These are phyloP conservation scores for Gymnocypris eckloni DNA, from an alignment of 2,797 vertebrate species.

Conservation along the genomic window DNA sequence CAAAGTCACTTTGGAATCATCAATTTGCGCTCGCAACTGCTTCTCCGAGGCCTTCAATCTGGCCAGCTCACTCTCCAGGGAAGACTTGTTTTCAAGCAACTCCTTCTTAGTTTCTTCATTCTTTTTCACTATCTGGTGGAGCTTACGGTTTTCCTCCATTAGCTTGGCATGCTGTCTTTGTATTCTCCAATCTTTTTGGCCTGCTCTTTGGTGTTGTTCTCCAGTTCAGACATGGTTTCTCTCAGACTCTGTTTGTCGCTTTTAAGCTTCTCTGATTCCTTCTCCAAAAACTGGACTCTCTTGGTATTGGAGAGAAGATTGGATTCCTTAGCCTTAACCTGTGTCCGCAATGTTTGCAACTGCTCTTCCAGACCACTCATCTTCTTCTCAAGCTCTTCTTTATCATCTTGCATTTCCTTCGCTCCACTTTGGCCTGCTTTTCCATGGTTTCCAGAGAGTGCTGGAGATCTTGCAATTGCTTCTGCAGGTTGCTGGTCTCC, in stretches of 20 bases:
- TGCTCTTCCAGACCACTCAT: constrained; percentile 71
- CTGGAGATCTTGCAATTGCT: constrained; percentile 79
- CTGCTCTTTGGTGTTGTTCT: constrained; percentile 73
- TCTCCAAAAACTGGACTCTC: constrained; percentile 77
- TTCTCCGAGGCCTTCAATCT: constrained; percentile 82
- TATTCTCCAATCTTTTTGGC: constrained; percentile 69
- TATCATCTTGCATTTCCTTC: constrained; percentile 62
- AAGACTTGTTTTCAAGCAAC: constrained; percentile 69
- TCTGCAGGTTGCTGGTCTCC: constrained; percentile 79
- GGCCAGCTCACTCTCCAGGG: constrained; percentile 77
- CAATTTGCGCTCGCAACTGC: constrained; percentile 77
- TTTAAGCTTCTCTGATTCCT: constrained; percentile 75
- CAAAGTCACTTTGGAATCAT: constrained; percentile 73
- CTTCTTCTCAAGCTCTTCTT: constrained; percentile 67
- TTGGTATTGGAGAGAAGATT: constrained; percentile 75
- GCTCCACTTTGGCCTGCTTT: constrained; percentile 71
- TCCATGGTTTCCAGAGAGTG: constrained; percentile 77
- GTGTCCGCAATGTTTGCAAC: constrained; percentile 70
- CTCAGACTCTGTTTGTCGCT: constrained; percentile 77
- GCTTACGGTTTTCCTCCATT: constrained; percentile 73
- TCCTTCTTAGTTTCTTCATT: constrained; percentile 75
- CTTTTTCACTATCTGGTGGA: constrained; percentile 70
- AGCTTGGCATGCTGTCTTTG: constrained; percentile 69
- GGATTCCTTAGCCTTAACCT: constrained; percentile 77
- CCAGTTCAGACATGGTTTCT: constrained; percentile 72